Base-by-base conservation (phyloP, 2,888 invertebrate species). In the Eumacrocentrus americanus region DNA sequence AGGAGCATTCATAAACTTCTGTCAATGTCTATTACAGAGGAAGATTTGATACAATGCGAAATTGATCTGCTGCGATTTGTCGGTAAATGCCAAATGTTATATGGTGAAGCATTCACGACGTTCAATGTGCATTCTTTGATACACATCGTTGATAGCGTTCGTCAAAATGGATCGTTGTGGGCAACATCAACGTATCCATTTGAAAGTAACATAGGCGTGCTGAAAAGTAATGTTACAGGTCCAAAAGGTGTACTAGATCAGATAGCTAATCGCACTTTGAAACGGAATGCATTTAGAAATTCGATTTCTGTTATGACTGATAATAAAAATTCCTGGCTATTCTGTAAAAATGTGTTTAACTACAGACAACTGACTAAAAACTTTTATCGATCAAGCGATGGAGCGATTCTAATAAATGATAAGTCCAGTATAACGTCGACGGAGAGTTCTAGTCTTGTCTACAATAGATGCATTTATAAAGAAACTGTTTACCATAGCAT, bases 41-140 rank as follows among this genome's bases (percentile, higher is more conserved):
- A 46, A 18, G 57, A 64, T 52, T 53, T 65, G 35, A 11, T 44
- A 18, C 6, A 60, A 47, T 66, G 64, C 44, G 64, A 67, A 58
- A 51, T 54, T 6, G 38, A 64, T 46, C 16, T 65, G 0, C 18
- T 59, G 4, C 23, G 61, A 55, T 68, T 64, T 59, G 52, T 66
- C 5, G 34, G 18, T 18, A 48, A 58, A 6, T 65, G 58, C 47
- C 61, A 68, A 35, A n/a, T 20, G 6, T 29, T 37, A n/a, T 68
- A 66, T 54, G 58, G 58, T 0, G 11, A 54, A 52, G 11, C 25
- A 11, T 52, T 61, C 35, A 68, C 65, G 61, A 66, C 65, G 16
- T 68, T 63, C 29, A 66, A 66, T 34, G 50, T 65, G 7, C 67
- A 67, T 40, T 44, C 42, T 34, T 9, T 67, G 6, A 12, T 58